Evolutionary conservation across 2,888 invertebrate species (phyloP), one percentile per base, ranked within the genome.

Genomic region (Melanotus villosus): DNA sequence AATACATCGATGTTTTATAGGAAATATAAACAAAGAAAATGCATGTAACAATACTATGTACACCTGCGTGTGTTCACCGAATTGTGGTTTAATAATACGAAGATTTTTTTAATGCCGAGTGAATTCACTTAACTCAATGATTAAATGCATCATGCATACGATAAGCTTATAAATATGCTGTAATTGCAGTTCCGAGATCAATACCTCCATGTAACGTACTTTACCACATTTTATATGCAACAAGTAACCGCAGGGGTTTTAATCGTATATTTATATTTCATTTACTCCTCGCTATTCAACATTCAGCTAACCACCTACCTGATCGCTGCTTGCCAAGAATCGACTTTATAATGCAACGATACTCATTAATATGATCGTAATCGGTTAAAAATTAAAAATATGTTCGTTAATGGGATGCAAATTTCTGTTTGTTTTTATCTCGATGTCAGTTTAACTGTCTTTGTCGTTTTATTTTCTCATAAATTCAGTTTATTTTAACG

Each of bases 401-500:
- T 71, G 76, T 75, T 75, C 71, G 74, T 73, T 75, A 79, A 80
- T 76, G 75, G 75, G 77, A 80, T 79, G 80, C 77, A 78, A 78
- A 79, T 79, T 74, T 78, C 72, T 78, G 77, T 80, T 79, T 80
- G 79, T 80, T 80, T 80, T 79, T 75, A 73, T 75, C 69, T 74
- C 58, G 62, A 76, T 75, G 73, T 75, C 76, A 75, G 65, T 56
- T 54, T 74, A 75, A 72, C 70, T 75, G 77, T 78, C 78, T 67
- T 69, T 58, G 69, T 78, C 75, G 77, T 80, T 82, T 81, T 79
- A 79, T 80, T 80, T 78, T 77, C 76, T 71, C 76, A 80, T 81
- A 82, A 82, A 82, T 81, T 79, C 67, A 57, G 67, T 74, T 75
- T 72, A 75, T 76, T 72, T 71, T 50, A 60, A 60, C 56, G 58